A percentile compares a stretch with the other conserved stretches of the same genome.
phyloP scores from a whole-genome alignment of 2,888 invertebrate genomes.

The Galerucella nymphaeae region DNA sequence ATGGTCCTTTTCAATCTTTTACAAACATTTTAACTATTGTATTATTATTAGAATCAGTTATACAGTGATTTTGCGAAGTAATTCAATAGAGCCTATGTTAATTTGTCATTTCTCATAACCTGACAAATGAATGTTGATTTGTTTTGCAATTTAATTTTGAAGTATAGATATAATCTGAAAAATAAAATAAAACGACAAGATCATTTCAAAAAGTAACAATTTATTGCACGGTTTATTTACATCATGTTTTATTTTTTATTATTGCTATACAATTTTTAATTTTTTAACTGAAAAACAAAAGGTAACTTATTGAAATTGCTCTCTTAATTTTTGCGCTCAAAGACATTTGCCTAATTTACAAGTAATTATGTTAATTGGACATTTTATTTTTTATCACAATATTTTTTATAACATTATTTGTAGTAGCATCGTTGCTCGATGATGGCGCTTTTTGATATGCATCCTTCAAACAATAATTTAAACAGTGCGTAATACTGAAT shows the following conservation, averaged over 20 bases:
- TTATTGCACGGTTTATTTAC: slow-evolving; percentile 49
- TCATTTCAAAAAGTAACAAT: slow-evolving; percentile 55
- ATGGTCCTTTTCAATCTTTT: too few relatives aligned
- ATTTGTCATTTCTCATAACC: too few relatives aligned
- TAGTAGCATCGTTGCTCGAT: slow-evolving; percentile 26
- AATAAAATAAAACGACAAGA: slow-evolving; percentile 19
- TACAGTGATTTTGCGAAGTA: too few relatives aligned
- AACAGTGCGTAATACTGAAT: slow-evolving; percentile 36
- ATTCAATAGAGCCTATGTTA: too few relatives aligned
- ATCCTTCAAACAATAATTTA: slow-evolving; percentile 28
- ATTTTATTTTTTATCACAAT: slow-evolving; percentile 51
- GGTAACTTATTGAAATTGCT: slow-evolving; percentile 56
- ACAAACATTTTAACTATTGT: too few relatives aligned
- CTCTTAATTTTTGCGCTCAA: slow-evolving; percentile 42
- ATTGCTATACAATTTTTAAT: slow-evolving; percentile 50
- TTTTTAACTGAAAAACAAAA: slow-evolving; percentile 45
- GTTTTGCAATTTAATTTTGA: too few relatives aligned
- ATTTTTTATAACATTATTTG: slow-evolving; percentile 44
- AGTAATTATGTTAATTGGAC: slow-evolving; percentile 38
- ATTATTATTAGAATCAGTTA: too few relatives aligned
- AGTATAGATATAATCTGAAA: not conserved
- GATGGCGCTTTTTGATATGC: slow-evolving; percentile 32
- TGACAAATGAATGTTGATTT: too few relatives aligned
- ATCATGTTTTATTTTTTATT: slow-evolving; percentile 51
- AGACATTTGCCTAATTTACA: slow-evolving; percentile 2